phyloP scores from a whole-genome alignment of 2,113 vertebrate species.

The Microtus pennsylvanicus region DNA sequence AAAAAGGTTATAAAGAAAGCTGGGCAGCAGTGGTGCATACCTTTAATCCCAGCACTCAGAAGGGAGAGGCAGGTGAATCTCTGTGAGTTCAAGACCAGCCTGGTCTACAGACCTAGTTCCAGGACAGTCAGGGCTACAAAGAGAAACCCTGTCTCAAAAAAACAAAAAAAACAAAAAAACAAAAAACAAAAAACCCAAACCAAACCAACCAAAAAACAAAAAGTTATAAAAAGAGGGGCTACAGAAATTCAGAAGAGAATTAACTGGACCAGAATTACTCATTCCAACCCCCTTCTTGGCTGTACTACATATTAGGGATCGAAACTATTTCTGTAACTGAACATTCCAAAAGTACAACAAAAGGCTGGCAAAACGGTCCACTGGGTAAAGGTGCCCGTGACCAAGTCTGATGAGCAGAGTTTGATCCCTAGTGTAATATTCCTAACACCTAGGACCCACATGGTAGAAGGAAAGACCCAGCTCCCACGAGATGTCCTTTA shows the following conservation, averaged over 20 bases:
- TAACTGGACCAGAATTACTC: not conserved
- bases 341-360: not conserved
- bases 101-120: too few species aligned
- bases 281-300: not conserved
- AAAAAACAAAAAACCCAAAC: too few species aligned
- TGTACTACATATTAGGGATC: not conserved
- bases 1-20: not conserved
- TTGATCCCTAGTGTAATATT: too few species aligned
- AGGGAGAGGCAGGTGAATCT: too few species aligned
- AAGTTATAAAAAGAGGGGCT: not conserved
- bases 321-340: not conserved
- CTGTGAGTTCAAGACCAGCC: too few species aligned
- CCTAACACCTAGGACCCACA: not conserved
- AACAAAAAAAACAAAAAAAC: too few species aligned
- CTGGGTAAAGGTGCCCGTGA: not conserved
- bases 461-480: not conserved
- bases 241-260: constrained; percentile 27
- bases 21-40: too few species aligned
- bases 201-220: too few species aligned
- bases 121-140: too few species aligned
- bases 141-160: too few species aligned
- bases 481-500: not conserved
- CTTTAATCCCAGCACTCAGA: too few species aligned
- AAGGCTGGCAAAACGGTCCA: not conserved
- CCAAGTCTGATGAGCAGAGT: not conserved